phyloP scores from a whole-genome alignment of 1,140 invertebrate species.

The Adoxophyes honmai region DNA sequence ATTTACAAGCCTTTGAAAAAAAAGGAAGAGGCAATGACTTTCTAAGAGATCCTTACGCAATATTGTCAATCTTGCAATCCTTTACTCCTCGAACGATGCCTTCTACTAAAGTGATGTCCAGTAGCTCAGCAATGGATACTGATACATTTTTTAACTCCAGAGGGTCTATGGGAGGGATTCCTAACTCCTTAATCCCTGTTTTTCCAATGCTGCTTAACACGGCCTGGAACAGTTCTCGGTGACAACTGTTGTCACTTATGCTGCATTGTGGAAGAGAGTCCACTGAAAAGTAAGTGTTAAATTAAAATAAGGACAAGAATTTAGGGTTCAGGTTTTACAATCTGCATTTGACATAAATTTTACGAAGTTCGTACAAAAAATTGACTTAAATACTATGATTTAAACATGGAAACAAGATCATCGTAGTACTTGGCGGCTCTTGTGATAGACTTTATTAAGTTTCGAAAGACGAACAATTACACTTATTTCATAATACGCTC shows the following conservation, averaged over 20 bases:
- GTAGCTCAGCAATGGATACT: slow-evolving; percentile 1
- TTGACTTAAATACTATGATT: too few species aligned
- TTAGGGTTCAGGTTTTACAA: too few species aligned
- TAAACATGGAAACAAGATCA: too few species aligned
- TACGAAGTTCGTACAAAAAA: too few species aligned
- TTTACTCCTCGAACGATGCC: slow-evolving; percentile 22
- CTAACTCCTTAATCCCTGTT: slow-evolving; percentile 24
- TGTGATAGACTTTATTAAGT: too few species aligned
- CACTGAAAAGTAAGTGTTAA: neutral
- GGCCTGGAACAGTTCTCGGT: slow-evolving; percentile 20
- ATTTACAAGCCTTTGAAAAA: too few species aligned
- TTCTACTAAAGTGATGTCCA: slow-evolving; percentile 22
- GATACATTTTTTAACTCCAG: slow-evolving; percentile 19
- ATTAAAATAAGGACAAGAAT: neutral
- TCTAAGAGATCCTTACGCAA: slow-evolving; percentile 23
- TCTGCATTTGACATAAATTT: too few species aligned
- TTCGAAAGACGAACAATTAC: too few species aligned
- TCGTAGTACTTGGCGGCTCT: too few species aligned
- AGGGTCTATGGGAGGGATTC: slow-evolving; percentile 28
- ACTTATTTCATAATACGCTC: too few species aligned
- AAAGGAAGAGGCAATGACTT: neutral
- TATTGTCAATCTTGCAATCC: slow-evolving; percentile 15
- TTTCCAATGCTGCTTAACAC: slow-evolving; percentile 17
- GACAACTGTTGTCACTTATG: slow-evolving; percentile 21
- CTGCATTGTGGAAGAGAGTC: slow-evolving; percentile 22